phyloP scores from a whole-genome alignment of 2,888 invertebrate species.

The Anorthoa munda region DNA sequence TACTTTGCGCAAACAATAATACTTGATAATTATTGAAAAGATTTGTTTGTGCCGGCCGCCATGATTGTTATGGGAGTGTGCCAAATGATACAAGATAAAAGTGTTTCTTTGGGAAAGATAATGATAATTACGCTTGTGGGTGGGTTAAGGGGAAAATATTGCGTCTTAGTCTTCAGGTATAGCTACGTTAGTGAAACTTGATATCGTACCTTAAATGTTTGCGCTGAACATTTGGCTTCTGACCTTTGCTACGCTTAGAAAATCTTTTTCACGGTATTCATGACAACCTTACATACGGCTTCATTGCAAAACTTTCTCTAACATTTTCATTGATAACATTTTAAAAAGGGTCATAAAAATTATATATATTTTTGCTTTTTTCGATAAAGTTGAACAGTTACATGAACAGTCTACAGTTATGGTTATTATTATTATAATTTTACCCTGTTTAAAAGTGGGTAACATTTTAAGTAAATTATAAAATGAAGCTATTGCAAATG shows the following conservation, averaged over 20 bases:
- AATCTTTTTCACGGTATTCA: slow-evolving; percentile 8
- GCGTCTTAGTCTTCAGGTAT: background rate
- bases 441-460: background rate
- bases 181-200: background rate
- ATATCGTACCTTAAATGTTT: background rate
- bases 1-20: slow-evolving; percentile 53
- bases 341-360: background rate
- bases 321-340: background rate
- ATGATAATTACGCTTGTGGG: slow-evolving; percentile 3
- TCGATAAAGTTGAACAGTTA: background rate
- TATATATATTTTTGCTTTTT: background rate
- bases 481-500: background rate
- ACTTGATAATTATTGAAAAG: slow-evolving; percentile 39
- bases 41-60: slow-evolving; percentile 45
- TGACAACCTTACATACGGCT: slow-evolving; percentile 6
- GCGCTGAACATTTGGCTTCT: slow-evolving; percentile 10
- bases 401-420: background rate
- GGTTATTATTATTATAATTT: background rate
- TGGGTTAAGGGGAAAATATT: background rate
- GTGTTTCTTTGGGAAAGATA: slow-evolving; percentile 13
- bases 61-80: slow-evolving; percentile 34
- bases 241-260: slow-evolving; percentile 31
- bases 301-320: slow-evolving; percentile 12
- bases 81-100: slow-evolving; percentile 29
- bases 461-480: background rate